Evolutionary conservation across 2,888 invertebrate species (phyloP).

Genomic region (Tupiocoris notatus): DNA sequence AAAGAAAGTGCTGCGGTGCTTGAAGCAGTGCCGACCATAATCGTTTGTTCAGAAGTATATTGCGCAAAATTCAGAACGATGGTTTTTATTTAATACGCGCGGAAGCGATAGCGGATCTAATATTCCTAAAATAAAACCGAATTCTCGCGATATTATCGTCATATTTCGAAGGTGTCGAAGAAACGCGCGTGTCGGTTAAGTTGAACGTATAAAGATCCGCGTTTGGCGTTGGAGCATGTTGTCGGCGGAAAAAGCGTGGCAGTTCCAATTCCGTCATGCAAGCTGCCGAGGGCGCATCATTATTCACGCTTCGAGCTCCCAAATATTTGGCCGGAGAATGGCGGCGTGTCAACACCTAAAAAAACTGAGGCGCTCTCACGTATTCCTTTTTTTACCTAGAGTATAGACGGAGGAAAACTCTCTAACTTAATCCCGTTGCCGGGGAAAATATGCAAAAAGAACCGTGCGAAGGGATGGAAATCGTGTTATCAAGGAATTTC

Average conservation of each 20-base stretch:
- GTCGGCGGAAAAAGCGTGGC: background rate
- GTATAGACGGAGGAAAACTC: background rate
- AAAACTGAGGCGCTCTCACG: background rate
- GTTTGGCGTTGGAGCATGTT: background rate
- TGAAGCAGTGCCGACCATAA: too few relatives aligned
- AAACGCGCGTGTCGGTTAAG: too few relatives aligned
- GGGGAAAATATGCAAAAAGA: background rate
- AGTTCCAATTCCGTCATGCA: conserved; percentile 12
- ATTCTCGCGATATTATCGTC: too few relatives aligned
- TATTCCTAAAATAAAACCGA: too few relatives aligned
- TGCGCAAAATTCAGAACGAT: too few relatives aligned
- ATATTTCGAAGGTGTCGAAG: too few relatives aligned
- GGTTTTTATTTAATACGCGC: too few relatives aligned
- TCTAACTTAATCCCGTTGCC: background rate
- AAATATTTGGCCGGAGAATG: conserved; percentile 25
- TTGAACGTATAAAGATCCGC: background rate
- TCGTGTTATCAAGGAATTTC: background rate
- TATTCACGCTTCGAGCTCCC: conserved; percentile 23
- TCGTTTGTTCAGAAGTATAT: too few relatives aligned
- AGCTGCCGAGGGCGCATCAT: conserved; percentile 15
- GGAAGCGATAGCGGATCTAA: too few relatives aligned
- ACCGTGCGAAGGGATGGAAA: background rate
- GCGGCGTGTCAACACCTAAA: conserved; percentile 30
- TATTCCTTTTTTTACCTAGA: background rate
- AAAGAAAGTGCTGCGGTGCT: too few relatives aligned